Conservation (phyloP, 2,888 invertebrate species). For the Adineta ricciae region DNA sequence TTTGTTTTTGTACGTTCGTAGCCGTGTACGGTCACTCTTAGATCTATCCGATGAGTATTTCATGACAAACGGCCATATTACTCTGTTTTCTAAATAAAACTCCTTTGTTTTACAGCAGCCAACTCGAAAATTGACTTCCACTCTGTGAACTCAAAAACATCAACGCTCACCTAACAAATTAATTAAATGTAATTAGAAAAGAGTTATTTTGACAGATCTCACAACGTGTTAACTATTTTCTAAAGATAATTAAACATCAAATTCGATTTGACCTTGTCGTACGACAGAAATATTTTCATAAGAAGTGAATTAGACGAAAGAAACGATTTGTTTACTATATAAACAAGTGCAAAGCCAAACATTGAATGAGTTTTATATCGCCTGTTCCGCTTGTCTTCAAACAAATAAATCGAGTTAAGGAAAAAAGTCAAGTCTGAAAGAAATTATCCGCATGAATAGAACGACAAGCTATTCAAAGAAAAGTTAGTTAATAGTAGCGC, state of each 20-base stretch:
- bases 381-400: background rate
- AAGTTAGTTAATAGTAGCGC: background rate
- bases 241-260: too few species aligned
- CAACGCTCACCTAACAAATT: too few species aligned
- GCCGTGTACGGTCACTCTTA: background rate
- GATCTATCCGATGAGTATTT: background rate
- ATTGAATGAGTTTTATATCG: background rate
- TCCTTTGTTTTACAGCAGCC: background rate
- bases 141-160: too few species aligned
- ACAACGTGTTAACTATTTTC: too few species aligned
- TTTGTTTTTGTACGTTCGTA: too few species aligned
- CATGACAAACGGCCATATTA: background rate
- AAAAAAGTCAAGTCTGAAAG: background rate
- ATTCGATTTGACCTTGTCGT: background rate
- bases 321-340: background rate
- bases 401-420: background rate
- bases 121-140: too few species aligned
- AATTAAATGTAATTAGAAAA: too few species aligned
- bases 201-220: too few species aligned
- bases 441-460: background rate
- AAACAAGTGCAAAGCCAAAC: background rate
- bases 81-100: background rate
- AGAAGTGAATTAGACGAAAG: background rate
- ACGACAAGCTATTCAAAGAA: background rate
- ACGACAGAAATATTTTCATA: background rate